Base-by-base conservation (phyloP, 2,888 invertebrate species). In the Hypomecis atomaria region DNA sequence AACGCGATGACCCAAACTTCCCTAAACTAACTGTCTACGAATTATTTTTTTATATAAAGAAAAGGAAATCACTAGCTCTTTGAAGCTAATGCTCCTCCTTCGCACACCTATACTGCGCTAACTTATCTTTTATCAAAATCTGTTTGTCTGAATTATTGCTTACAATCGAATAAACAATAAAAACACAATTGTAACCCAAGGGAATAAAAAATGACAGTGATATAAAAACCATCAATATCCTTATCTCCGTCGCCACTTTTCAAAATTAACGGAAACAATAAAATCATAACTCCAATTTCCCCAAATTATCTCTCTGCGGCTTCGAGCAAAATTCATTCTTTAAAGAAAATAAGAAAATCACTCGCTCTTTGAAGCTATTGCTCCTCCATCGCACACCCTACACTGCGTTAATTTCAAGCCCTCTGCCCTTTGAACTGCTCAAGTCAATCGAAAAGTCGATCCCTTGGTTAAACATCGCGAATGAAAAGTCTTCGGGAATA, bases 361-460 rank as follows among this genome's bases (percentile, higher is more conserved):
- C 78, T 85, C 82, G 81, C 80, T 78, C 87, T 90, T 91, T 90
- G 90, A 89, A 85, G 85, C 75, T 72, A 79, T 78, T 78, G 81
- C 83, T 86, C 85, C 87, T 87, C 81, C 85, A 84, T 80, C 85
- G 90, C 88, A 86, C 90, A 86, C 90, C 89, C 89, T 81, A 82
- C 84, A 81, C 82, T 82, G 86, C 87, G 87, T 88, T 92, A 91
- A 91, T 92, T 90, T 81, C 70, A 77, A 76, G 75, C 85, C 89
- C 90, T 83, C 76, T 81, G 84, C 84, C 88, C 90, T 91, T 92
- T 92, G 92, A 92, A 86, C 87, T 82, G 85, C 87, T 89, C 91
- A 87, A 90, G 87, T 90, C 90, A 90, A 89, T 89, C 90, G 91
- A 87, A 86, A 92, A 90, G 88, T 87, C 89, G 88, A 90, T 88